Base-by-base conservation (phyloP, 2,888 invertebrate genomes). In the Campaea margaritaria region DNA sequence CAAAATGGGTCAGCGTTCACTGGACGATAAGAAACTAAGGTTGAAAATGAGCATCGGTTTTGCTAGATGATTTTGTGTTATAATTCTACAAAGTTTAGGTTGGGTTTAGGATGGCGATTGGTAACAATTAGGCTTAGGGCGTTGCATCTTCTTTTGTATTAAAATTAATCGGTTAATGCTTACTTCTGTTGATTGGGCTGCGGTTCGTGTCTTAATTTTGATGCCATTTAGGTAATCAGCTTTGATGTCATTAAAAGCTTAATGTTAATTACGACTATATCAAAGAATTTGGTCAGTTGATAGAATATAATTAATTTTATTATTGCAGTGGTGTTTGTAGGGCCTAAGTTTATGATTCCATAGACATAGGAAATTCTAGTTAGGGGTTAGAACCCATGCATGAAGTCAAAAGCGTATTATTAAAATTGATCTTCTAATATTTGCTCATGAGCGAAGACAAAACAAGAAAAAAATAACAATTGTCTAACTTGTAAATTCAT, bases 91-190 rank as follows among this genome's bases (percentile, higher is more conserved):
- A 13, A 9, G 8, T 15, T 74, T 77, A 39, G 61, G 69, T 67
- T 49, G 12, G 11, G 34, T 1, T 62, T 75, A 65, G 65, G 4
- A 14, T 56, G 15, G 46, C 72, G 63, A 21, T 5, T 11, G 21
- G 12, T 15, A 10, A 44, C 61, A 70, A 72, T 73, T 78, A 70
- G 72, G 68, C 68, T 70, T 68, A 75, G 78, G 79, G 76, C 73
- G 75, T 73, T 73, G 73, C 75, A 72, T 75, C 76, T 76, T 70
- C 74, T 80, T 81, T 81, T 81, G 76, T 79, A 67, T 74, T 56
- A 53, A 70, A 72, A 83, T 81, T 83, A 83, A 83, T 82, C 81
- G 79, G 73, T 73, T 74, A 74, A 74, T 70, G 67, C 65, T 68
- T 74, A 63, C 58, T 66, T 62, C 73, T 73, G 75, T 78, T 80